A percentile compares a stretch with the other conserved stretches of the same genome.
Conservation (phyloP, 1,140 invertebrate genomes). For the Pseudomyrmex dendroicus region DNA sequence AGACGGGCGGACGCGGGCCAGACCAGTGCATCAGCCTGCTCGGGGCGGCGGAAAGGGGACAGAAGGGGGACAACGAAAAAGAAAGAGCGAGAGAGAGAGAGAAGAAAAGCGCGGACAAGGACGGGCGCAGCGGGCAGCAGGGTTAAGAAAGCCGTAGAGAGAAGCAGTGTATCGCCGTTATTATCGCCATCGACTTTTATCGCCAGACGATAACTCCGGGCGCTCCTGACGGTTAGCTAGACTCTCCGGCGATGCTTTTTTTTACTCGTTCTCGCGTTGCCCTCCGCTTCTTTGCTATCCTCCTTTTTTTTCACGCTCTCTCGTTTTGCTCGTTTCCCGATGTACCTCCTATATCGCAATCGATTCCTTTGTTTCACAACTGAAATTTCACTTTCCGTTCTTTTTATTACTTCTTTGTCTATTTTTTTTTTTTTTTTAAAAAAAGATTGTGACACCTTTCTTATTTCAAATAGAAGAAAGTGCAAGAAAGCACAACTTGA, state of each 20-base stretch:
- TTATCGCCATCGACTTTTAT: constrained; percentile 81
- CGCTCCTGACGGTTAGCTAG: constrained; percentile 70
- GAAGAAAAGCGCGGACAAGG: constrained; percentile 39
- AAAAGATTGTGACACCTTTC: too few species aligned
- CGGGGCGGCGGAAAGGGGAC: constrained; percentile 31
- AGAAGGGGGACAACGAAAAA: neutral
- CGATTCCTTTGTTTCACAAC: constrained; percentile 7
- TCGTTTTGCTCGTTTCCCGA: constrained; percentile 13
- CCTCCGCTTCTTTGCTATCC: constrained; percentile 15
- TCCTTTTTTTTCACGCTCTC: constrained; percentile 22
- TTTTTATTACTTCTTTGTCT: constrained; percentile 10
- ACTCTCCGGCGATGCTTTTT: constrained; percentile 66
- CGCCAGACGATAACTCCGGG: constrained; percentile 78
- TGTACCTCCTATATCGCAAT: constrained; percentile 8
- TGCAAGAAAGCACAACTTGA: neutral
- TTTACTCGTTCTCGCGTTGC: constrained; percentile 60
- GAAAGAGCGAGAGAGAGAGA: neutral
- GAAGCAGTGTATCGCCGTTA: constrained; percentile 76
- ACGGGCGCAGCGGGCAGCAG: constrained; percentile 26
- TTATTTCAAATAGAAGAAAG: neutral
- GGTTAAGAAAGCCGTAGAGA: constrained; percentile 43
- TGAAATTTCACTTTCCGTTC: neutral
- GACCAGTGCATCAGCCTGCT: constrained; percentile 75
- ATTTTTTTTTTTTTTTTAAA: too few species aligned
- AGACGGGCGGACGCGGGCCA: constrained; percentile 79